phyloP scores from a whole-genome alignment of 2,888 invertebrate species.

The Lacanobia wlatinum region DNA sequence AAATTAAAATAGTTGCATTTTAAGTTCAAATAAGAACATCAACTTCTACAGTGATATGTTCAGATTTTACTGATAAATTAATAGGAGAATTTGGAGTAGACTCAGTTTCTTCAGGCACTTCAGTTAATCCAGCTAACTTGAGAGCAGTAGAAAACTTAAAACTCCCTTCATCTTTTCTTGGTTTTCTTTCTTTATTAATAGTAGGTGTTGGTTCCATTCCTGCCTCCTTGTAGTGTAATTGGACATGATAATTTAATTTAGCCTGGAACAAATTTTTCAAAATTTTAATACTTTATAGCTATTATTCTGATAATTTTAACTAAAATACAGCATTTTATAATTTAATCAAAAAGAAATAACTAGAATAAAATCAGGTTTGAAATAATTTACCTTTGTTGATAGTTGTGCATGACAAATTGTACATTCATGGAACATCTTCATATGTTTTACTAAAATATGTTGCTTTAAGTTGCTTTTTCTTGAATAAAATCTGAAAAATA shows the following conservation, averaged over 20 bases:
- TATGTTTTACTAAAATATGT: conserved; percentile 89
- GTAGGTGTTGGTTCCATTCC: conserved; percentile 57
- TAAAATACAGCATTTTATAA: background rate
- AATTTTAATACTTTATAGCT: too few relatives aligned
- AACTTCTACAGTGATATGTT: conserved; percentile 64
- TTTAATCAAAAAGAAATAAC: background rate
- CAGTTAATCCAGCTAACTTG: conserved; percentile 78
- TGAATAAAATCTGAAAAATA: conserved; percentile 84
- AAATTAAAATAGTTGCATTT: conserved; percentile 4
- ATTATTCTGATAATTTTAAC: background rate
- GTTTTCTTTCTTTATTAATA: conserved; percentile 76
- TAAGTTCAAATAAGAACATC: conserved; percentile 54
- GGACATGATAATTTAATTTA: conserved; percentile 77
- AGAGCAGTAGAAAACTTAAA: conserved; percentile 78
- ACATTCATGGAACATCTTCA: conserved; percentile 86
- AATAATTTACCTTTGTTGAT: conserved; percentile 80
- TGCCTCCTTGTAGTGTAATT: conserved; percentile 67
- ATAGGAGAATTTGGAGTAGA: conserved; percentile 36
- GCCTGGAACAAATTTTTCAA: conserved; percentile 71
- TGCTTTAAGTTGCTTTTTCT: conserved; percentile 90
- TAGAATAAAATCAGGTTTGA: background rate
- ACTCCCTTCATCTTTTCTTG: conserved; percentile 79
- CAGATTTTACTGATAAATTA: conserved; percentile 57
- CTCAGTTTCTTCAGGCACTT: conserved; percentile 50
- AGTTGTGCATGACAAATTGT: conserved; percentile 78